Evolutionary conservation across 2,888 invertebrate genomes (phyloP), one percentile per base, ranked within the genome.

Genomic region (Eudasyphora cyanicolor): DNA sequence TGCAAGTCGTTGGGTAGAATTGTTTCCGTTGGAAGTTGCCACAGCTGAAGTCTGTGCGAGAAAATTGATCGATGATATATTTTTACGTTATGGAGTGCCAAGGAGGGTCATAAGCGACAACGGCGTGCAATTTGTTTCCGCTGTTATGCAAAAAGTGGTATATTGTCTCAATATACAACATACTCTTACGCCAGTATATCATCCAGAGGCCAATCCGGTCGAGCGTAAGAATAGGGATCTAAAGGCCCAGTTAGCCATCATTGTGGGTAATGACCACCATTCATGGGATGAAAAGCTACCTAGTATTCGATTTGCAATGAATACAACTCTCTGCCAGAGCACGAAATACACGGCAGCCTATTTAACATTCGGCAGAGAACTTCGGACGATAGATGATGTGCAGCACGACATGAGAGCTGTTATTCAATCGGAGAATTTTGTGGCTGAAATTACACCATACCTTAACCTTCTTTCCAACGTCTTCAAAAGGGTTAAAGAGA

Each of bases 301-400:
- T n/a, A n/a, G n/a, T n/a, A n/a, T n/a, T n/a, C n/a, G n/a, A n/a
- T n/a, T n/a, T n/a, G n/a, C n/a, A n/a, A n/a, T n/a, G n/a, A n/a
- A n/a, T n/a, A n/a, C n/a, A n/a, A n/a, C n/a, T n/a, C n/a, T n/a
- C n/a, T 88, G 88, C 49, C 82, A 87, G 51, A 82, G 86, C 8
- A 91, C 91, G 2, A 87, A 88, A 0, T 86, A 82, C 38, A 86
- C 89, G 0, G 86, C 91, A 3, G 90, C 91, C 0, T 91, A 86
- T 49, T 62, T 91, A 1, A 91, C 89, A 21, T 90, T 89, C 64
- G 91, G 88, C 0, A 76, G 91, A 71, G 90, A 92, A 82, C 64
- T 91, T 0, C 80, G 91, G 17, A 88, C 89, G 0, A 70, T 87
- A 0, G 87, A 88, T 79, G 91, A 91, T 38, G 87, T 88, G 7